Percentiles rank a stretch among this genome's conserved stretches.
These are phyloP conservation scores for Triops longicaudatus DNA, from an alignment of 1,140 invertebrate genomes.

Conservation along the genomic window DNA sequence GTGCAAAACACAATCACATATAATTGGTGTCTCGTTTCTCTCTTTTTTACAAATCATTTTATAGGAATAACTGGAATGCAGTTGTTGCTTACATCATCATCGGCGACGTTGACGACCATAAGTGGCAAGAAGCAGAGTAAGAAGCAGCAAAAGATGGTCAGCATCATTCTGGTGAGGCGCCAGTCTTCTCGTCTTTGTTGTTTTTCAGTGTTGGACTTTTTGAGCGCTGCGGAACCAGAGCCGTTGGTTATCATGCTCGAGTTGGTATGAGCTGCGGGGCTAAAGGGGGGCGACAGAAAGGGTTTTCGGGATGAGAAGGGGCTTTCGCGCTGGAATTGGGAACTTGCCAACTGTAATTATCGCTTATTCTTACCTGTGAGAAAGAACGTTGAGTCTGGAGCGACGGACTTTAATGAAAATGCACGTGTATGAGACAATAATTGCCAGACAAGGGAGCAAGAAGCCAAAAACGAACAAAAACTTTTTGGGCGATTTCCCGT, in stretches of 20 bases:
- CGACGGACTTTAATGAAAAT: constrained; percentile 69
- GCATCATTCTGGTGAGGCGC: constrained; percentile 69
- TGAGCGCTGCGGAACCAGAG: constrained; percentile 2
- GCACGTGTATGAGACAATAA: constrained; percentile 71
- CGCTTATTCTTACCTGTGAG: constrained; percentile 46
- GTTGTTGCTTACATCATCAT: constrained; percentile 48
- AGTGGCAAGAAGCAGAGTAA: constrained; percentile 72
- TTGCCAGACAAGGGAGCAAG: constrained; percentile 67
- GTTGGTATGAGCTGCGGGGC: constrained; percentile 7
- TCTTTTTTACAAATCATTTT: neutral
- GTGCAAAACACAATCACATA: constrained; percentile 20
- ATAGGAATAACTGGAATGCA: neutral
- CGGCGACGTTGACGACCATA: constrained; percentile 75
- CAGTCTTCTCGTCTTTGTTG: constrained; percentile 54
- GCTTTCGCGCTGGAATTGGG: neutral
- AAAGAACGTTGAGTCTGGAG: constrained; percentile 58
- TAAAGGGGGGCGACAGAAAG: neutral
- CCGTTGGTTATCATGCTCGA: constrained; percentile 22
- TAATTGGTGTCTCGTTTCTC: neutral
- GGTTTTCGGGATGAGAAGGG: neutral
- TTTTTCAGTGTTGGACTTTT: constrained; percentile 24
- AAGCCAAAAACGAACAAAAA: constrained; percentile 74
- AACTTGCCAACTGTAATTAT: neutral
- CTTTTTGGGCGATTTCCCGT: constrained; percentile 70
- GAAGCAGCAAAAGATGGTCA: constrained; percentile 76